A percentile compares a stretch with the other conserved stretches of the same genome.
Evolutionary conservation across 2,797 vertebrate species (phyloP).

Genomic region (Gila robusta): DNA sequence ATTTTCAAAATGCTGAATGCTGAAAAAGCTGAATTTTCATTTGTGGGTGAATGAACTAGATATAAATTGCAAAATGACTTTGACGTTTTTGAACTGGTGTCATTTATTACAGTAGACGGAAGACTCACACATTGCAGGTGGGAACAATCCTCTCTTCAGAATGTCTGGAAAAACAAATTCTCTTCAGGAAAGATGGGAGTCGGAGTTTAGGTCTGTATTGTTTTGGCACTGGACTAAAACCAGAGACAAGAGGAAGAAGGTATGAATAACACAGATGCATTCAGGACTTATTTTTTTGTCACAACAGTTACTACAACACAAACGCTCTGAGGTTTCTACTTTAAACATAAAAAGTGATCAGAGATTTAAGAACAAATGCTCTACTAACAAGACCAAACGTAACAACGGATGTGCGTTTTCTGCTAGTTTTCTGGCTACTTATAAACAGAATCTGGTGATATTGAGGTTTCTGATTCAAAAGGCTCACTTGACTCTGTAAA

Average conservation of each 20-base stretch:
- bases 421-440: slow-evolving; percentile 34
- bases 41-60: background rate
- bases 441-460: slow-evolving; percentile 25
- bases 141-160: slow-evolving; percentile 73
- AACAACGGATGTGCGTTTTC: slow-evolving; percentile 13
- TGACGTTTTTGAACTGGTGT: background rate
- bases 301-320: background rate
- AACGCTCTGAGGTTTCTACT: background rate
- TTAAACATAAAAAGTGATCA: background rate
- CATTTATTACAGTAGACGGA: background rate
- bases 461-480: slow-evolving; percentile 7
- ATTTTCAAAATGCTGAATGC: background rate
- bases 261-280: background rate
- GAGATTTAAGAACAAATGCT: background rate
- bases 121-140: slow-evolving; percentile 76
- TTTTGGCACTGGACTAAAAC: slow-evolving; percentile 62
- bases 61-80: background rate
- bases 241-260: slow-evolving; percentile 51
- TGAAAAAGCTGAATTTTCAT: background rate
- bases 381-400: background rate
- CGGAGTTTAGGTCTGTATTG: slow-evolving; percentile 67
- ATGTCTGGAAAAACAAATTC: slow-evolving; percentile 69
- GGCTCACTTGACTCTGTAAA: slow-evolving; percentile 17
- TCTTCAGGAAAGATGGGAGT: slow-evolving; percentile 74
- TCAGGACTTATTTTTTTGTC: background rate